phyloP scores from a whole-genome alignment of 2,888 invertebrate genomes.

The Mimumesa dahlbomi region DNA sequence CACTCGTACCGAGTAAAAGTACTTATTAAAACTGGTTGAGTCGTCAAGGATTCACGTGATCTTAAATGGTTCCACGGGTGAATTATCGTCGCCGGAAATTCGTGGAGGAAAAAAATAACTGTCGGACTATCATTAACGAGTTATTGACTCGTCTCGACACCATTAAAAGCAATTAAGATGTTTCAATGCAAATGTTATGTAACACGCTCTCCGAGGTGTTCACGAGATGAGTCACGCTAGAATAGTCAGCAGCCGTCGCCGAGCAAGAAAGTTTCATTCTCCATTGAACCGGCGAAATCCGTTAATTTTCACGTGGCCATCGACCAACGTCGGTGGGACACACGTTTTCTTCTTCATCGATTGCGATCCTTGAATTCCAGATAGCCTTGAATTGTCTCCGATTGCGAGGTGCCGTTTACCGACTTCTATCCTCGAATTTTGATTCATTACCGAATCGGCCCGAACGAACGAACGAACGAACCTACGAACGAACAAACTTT shows the following conservation, averaged over 20 bases:
- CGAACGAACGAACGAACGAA: too few relatives aligned
- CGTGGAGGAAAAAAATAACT: conserved; percentile 4
- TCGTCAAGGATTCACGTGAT: conserved; percentile 43
- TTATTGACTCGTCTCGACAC: conserved; percentile 27
- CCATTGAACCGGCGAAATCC: conserved; percentile 26
- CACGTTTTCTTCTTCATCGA: conserved; percentile 14
- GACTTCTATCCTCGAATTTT: conserved; percentile 22
- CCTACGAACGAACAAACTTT: too few relatives aligned
- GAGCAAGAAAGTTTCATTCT: conserved; percentile 1
- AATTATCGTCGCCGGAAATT: conserved; percentile 38
- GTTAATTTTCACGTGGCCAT: conserved; percentile 37
- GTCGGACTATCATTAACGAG: conserved; percentile 39
- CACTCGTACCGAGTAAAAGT: too few relatives aligned
- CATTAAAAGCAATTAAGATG: conserved; percentile 53
- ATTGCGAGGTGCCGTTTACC: conserved; percentile 5
- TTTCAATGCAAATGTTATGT: conserved; percentile 47
- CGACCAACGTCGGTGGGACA: conserved; percentile 17
- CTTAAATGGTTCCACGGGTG: conserved; percentile 38
- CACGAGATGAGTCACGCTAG: conserved; percentile 35
- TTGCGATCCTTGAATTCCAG: conserved; percentile 32
- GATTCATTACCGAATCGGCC: conserved; percentile 18
- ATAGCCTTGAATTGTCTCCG: conserved; percentile 28
- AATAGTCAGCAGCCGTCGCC: not conserved
- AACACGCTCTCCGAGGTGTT: conserved; percentile 33
- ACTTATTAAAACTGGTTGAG: conserved; percentile 17